Evolutionary conservation across 2,113 vertebrate genomes (phyloP), one percentile per base, ranked within the genome.

Genomic region (Heterotilapia buettikoferi): DNA sequence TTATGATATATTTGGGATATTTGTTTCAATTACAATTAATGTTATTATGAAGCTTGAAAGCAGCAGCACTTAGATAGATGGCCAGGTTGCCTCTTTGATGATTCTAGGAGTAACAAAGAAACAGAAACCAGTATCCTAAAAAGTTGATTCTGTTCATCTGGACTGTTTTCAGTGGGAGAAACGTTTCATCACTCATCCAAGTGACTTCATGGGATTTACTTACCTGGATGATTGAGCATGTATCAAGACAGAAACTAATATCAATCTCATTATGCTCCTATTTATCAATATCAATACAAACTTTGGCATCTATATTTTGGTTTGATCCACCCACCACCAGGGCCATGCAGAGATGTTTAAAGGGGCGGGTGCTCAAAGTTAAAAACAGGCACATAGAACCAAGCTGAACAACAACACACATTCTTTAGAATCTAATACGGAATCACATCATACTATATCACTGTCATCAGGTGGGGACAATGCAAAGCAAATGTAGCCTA

Each of bases 261-360:
- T 52, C 47, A 19, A 0, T 52, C 47, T 52, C 47, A 19, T 9
- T 52, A 19, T 52, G 18, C 1, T 52, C 47, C 0, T 50, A 19
- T 50, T 52, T 9, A 52, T 19, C 47, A 9, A 19, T 52, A 52
- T 52, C 18, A 52, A 52, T 1, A 52, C 47, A 52, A 52, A 52
- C 47, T 52, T 52, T 52, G 47, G 47, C 0, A 52, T 52, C 47
- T 52, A 52, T 2, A 5, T 52, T 52, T 52, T 52, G 47, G 47
- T 52, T 52, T 0, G 18, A 50, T 19, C 47, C 0, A 0, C 47
- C 18, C 47, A 50, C 47, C 4, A 3, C 7, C 47, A 50, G 47
- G 47, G 47, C 47, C 47, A 1, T 50, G 16, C 47, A 19, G 0
- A 50, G 16, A 2, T 50, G 7, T 50, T 50, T 19, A 50, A 50